These are phyloP conservation scores for Trachops cirrhosus DNA, from an alignment of 2,797 vertebrate species.

Conservation along the genomic window DNA sequence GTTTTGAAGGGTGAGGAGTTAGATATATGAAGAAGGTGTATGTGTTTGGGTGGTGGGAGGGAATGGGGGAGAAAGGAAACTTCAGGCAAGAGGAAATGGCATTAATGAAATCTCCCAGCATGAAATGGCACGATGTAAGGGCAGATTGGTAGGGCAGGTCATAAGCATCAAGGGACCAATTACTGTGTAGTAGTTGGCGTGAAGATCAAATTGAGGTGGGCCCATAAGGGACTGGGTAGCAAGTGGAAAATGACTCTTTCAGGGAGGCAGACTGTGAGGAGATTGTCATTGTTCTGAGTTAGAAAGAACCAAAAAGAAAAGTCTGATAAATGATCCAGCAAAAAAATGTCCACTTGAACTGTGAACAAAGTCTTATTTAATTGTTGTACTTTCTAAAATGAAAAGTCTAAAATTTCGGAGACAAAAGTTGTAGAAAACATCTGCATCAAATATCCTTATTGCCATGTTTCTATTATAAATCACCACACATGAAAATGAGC, in stretches of 20 bases:
- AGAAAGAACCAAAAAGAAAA: neutral
- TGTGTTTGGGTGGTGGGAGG: neutral
- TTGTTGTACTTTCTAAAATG: neutral
- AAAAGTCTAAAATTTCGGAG: constrained; percentile 3
- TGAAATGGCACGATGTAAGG: too few relatives aligned
- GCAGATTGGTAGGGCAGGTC: accelerated
- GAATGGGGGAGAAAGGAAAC: neutral
- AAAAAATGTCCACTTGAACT: neutral
- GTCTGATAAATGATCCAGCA: neutral
- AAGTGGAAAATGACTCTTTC: neutral
- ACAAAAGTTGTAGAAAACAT: neutral
- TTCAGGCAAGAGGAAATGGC: neutral
- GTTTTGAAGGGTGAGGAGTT: neutral
- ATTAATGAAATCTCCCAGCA: neutral
- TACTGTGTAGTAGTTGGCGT: too few relatives aligned
- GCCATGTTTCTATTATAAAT: neutral
- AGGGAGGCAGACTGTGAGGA: neutral
- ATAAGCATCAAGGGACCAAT: neutral
- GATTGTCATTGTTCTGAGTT: neutral
- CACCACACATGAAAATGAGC: neutral
- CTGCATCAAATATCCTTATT: neutral
- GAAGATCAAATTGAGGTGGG: neutral
- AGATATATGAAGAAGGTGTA: neutral
- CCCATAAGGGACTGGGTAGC: neutral
- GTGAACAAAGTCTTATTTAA: neutral